Percentiles rank a stretch among this genome's conserved stretches.
phyloP scores from a whole-genome alignment of 2,888 invertebrate species.

The Esperia sulphurella region DNA sequence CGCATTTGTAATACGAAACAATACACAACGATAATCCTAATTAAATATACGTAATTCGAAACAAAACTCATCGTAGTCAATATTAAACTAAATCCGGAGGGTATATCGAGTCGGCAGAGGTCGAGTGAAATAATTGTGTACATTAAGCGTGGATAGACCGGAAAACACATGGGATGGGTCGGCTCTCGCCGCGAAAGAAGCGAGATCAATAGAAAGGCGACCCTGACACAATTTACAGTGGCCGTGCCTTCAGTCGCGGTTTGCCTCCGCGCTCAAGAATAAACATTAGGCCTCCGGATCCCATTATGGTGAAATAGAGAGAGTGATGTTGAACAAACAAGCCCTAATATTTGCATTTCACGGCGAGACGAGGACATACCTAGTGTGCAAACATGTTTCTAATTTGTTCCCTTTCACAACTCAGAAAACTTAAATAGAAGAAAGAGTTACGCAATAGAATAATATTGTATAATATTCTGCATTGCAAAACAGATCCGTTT shows the following conservation, averaged over 20 bases:
- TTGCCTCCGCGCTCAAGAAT: conserved; percentile 56
- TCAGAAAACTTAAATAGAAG: background rate
- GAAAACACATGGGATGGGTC: conserved; percentile 51
- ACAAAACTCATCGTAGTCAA: conserved; percentile 6
- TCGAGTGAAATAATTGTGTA: conserved; percentile 39
- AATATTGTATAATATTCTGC: too few relatives aligned
- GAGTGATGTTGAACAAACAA: conserved; percentile 37
- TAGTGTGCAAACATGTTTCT: conserved; percentile 17
- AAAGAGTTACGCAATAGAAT: too few relatives aligned
- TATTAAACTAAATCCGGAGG: conserved; percentile 1
- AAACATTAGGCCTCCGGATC: conserved; percentile 57
- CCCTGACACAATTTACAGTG: conserved; percentile 73
- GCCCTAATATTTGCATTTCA: conserved; percentile 28
- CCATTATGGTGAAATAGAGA: conserved; percentile 41
- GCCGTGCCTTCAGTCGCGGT: conserved; percentile 51
- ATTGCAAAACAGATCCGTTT: too few relatives aligned
- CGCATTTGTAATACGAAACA: conserved; percentile 2
- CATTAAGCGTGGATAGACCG: conserved; percentile 40
- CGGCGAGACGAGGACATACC: conserved; percentile 1
- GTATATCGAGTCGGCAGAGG: conserved; percentile 13
- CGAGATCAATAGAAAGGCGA: conserved; percentile 68
- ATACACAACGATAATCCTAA: conserved; percentile 1
- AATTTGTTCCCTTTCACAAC: conserved; percentile 5
- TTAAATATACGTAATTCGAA: conserved; percentile 6
- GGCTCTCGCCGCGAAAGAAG: conserved; percentile 59